A percentile compares a stretch with the other conserved stretches of the same genome.
Conservation (phyloP, 2,888 invertebrate genomes). For the Agriopis leucophaearia region DNA sequence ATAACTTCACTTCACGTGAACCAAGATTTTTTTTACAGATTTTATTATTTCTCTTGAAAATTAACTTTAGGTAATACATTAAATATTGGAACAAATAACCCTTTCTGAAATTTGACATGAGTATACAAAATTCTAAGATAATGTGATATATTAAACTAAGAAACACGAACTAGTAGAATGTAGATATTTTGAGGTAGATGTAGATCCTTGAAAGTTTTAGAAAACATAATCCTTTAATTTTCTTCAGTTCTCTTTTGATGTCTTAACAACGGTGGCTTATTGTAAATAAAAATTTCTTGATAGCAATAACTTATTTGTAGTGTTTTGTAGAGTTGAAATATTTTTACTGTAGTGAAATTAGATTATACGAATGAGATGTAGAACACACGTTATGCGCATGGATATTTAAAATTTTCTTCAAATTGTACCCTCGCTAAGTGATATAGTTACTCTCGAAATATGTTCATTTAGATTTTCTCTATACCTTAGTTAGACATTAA, state of each 20-base stretch:
- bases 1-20: neutral
- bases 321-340: conserved; percentile 57
- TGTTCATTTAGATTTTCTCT: conserved; percentile 40
- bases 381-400: conserved; percentile 25
- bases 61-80: neutral
- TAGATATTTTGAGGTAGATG: conserved; percentile 57
- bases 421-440: conserved; percentile 27
- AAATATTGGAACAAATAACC: conserved; percentile 29
- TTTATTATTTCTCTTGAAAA: conserved; percentile 18
- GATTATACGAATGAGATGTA: conserved; percentile 44
- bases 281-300: conserved; percentile 68
- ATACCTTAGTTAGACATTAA: conserved; percentile 44
- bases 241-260: conserved; percentile 71
- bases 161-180: conserved; percentile 64
- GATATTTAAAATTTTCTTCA: conserved; percentile 27
- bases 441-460: conserved; percentile 35
- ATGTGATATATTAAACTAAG: conserved; percentile 81
- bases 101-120: conserved; percentile 45
- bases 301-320: conserved; percentile 76
- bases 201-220: conserved; percentile 46
- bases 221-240: conserved; percentile 56
- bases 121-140: conserved; percentile 83
- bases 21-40: neutral
- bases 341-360: conserved; percentile 50
- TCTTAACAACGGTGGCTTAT: conserved; percentile 63